Conservation (phyloP, 2,113 vertebrate genomes). For the Gavia stellata region DNA sequence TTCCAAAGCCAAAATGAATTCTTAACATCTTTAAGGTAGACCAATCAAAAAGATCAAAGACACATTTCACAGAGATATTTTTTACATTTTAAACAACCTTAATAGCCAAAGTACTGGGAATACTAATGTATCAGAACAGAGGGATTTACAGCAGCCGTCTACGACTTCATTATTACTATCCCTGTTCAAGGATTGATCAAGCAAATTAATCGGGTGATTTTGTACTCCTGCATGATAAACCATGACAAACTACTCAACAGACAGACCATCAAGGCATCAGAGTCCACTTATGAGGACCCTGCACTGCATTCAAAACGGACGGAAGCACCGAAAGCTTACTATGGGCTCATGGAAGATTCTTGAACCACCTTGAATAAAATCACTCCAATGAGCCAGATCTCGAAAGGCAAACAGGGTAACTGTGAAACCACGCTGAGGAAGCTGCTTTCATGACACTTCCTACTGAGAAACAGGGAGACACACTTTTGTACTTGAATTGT, state of each 20-base stretch:
- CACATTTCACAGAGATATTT: background rate
- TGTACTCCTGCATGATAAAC: background rate
- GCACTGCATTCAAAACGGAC: background rate
- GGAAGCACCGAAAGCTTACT: background rate
- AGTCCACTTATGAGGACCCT: background rate
- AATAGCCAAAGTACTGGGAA: background rate
- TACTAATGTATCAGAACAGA: background rate
- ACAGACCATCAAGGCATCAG: background rate
- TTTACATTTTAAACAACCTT: background rate
- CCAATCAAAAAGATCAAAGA: background rate
- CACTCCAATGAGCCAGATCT: background rate
- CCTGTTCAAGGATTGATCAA: background rate
- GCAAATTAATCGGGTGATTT: background rate
- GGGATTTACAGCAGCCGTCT: background rate
- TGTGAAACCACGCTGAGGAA: background rate
- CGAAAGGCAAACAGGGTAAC: background rate
- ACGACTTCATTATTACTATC: background rate
- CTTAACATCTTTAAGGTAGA: background rate
- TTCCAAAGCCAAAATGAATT: background rate
- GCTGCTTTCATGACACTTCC: background rate
- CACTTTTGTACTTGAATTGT: background rate
- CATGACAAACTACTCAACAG: background rate
- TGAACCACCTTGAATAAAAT: background rate
- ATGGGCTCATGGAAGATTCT: background rate
- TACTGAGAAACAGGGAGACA: background rate